Conservation (phyloP, 2,888 invertebrate genomes). For the Cylindroiulus punctatus region DNA sequence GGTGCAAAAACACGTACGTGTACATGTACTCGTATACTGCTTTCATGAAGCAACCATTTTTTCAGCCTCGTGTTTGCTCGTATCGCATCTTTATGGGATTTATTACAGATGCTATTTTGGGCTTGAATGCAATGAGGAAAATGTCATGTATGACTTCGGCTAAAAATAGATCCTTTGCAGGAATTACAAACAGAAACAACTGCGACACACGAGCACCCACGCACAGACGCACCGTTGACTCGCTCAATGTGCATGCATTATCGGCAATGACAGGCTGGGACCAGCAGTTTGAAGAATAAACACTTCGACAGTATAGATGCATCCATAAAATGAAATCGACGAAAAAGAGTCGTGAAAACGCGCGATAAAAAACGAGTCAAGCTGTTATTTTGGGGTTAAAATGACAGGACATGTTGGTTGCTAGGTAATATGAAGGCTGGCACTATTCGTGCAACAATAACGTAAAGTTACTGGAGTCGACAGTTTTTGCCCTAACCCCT, state of each 20-base stretch:
- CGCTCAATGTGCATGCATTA: neutral
- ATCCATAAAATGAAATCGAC: neutral
- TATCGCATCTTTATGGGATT: constrained; percentile 18
- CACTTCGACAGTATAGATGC: neutral
- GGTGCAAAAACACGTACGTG: neutral
- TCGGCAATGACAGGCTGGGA: neutral
- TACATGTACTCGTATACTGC: neutral
- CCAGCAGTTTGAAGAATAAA: neutral
- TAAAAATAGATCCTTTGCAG: neutral
- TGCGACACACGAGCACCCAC: neutral
- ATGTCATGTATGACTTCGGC: neutral
- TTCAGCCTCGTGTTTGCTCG: neutral
- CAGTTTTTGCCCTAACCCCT: neutral
- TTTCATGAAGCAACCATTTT: neutral
- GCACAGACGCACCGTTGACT: neutral
- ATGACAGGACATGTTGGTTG: neutral
- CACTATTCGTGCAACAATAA: neutral
- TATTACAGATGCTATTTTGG: constrained; percentile 1
- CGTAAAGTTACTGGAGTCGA: neutral
- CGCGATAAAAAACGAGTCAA: neutral
- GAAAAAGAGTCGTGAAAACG: neutral
- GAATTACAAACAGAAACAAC: neutral
- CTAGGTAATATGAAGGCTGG: neutral
- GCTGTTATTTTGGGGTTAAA: neutral
- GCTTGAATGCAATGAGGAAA: constrained; percentile 10